Evolutionary conservation across 2,113 vertebrate genomes (phyloP).

Genomic region (Oreotrochilus melanogaster): DNA sequence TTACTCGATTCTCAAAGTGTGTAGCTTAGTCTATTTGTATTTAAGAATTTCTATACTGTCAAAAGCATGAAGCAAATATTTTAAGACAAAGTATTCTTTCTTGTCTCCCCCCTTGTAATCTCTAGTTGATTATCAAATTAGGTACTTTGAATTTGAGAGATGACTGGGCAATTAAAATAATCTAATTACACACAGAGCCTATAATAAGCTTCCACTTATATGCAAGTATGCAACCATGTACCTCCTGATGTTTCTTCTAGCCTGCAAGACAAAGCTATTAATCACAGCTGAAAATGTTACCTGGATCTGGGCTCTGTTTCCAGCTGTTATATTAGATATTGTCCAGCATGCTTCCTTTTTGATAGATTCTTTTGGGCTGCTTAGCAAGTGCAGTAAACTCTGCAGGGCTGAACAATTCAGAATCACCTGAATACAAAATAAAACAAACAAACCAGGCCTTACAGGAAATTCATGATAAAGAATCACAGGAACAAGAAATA

Average conservation of each 20-base stretch:
- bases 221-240: background rate
- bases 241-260: background rate
- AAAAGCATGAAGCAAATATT: background rate
- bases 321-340: slow-evolving; percentile 98
- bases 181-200: background rate
- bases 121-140: background rate
- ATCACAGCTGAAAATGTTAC: slow-evolving; percentile 72
- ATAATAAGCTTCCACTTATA: background rate
- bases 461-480: background rate
- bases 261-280: background rate
- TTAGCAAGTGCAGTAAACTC: slow-evolving; percentile 93
- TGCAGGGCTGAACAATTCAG: slow-evolving; percentile 97
- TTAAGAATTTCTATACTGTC: background rate
- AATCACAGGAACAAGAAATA: background rate
- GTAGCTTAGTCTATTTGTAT: background rate
- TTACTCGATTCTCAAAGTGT: background rate
- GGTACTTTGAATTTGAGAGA: background rate
- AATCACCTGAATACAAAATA: slow-evolving; percentile 86
- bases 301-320: slow-evolving; percentile 98
- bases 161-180: background rate
- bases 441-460: background rate
- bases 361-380: slow-evolving; percentile 97
- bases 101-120: background rate
- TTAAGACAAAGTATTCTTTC: background rate
- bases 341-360: slow-evolving; percentile 99